phyloP scores from a whole-genome alignment of 2,797 vertebrate species.

The Melanitta fusca region DNA sequence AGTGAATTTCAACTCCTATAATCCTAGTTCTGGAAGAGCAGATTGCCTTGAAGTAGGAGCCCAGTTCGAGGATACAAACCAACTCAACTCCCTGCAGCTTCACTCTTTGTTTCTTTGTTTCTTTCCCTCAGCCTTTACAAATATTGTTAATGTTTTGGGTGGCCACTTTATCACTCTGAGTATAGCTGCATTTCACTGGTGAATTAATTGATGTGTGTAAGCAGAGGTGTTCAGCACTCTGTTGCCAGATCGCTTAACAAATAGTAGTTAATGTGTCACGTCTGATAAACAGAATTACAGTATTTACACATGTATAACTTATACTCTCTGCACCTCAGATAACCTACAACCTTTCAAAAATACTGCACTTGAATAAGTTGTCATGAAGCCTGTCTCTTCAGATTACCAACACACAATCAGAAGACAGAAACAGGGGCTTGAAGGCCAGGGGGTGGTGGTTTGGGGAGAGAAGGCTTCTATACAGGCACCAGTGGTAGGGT shows the following conservation, averaged over 20 bases:
- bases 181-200: neutral
- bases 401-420: neutral
- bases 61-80: neutral
- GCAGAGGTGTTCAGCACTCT: neutral
- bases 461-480: neutral
- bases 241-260: neutral
- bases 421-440: neutral
- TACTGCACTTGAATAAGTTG: neutral
- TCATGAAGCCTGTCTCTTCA: neutral
- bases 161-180: neutral
- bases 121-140: neutral
- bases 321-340: neutral
- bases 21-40: neutral
- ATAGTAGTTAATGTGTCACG: neutral
- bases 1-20: neutral
- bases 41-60: neutral
- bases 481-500: neutral
- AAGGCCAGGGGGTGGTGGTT: rapidly evolving
- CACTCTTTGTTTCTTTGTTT: neutral
- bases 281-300: neutral
- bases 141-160: neutral
- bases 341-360: conserved; percentile 9
- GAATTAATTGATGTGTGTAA: neutral
- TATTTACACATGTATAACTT: neutral
- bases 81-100: neutral